These are phyloP conservation scores for Oreochromis spilurus DNA, from an alignment of 2,113 vertebrate genomes.

Conservation along the genomic window DNA sequence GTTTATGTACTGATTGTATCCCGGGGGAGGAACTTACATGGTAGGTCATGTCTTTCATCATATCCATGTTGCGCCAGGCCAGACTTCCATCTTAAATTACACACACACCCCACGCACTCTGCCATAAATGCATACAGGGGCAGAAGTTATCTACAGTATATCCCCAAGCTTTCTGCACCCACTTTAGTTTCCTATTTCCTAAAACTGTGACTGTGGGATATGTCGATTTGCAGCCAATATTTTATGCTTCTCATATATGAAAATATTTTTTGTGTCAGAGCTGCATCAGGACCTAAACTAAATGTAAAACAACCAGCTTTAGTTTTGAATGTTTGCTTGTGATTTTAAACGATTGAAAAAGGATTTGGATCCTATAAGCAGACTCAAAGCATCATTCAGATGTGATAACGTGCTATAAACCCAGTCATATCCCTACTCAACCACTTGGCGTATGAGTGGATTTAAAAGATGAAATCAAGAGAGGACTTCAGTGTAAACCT, in stretches of 20 bases:
- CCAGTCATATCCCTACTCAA: not conserved
- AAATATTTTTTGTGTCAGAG: not conserved
- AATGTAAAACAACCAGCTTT: not conserved
- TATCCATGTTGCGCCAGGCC: conserved; percentile 14
- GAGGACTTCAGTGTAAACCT: not conserved
- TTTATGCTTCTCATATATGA: not conserved
- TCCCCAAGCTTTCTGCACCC: not conserved
- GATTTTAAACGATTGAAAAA: not conserved
- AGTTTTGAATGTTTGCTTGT: not conserved
- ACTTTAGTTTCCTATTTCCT: not conserved
- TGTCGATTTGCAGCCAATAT: not conserved
- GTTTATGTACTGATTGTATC: conserved; percentile 43
- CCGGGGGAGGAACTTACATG: conserved; percentile 16
- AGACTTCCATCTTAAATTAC: conserved; percentile 47
- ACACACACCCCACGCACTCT: not conserved
- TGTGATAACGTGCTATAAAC: not conserved
- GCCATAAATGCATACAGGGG: not conserved
- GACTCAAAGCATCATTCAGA: not conserved
- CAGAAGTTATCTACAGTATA: not conserved
- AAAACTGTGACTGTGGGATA: not conserved
- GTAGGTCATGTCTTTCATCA: conserved; percentile 35
- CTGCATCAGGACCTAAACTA: not conserved
- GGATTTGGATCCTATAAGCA: not conserved
- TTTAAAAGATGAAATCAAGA: not conserved
- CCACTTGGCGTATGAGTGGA: not conserved